Evolutionary conservation across 2,888 invertebrate genomes (phyloP).

Genomic region (Myopa tessellatipennis): DNA sequence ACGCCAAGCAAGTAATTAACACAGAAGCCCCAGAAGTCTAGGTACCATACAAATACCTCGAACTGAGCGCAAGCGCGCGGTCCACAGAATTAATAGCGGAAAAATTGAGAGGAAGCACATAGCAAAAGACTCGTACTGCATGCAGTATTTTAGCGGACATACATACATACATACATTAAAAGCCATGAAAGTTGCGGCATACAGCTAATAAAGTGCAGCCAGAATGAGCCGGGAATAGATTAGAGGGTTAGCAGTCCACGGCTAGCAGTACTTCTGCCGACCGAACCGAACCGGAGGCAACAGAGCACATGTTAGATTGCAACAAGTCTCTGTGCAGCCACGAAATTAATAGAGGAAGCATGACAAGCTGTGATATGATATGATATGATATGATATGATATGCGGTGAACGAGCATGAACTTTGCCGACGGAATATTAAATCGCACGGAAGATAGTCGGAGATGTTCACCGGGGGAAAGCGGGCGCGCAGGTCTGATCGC

Average conservation of each 20-base stretch:
- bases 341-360: conserved; percentile 24
- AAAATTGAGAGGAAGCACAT: conserved; percentile 13
- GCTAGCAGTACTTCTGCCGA: conserved; percentile 4
- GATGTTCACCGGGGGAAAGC: conserved; percentile 9
- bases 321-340: neutral
- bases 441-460: conserved; percentile 5
- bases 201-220: conserved; percentile 42
- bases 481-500: conserved; percentile 3
- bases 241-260: conserved; percentile 17
- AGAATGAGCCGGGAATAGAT: conserved; percentile 34
- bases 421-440: conserved; percentile 34
- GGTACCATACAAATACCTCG: neutral
- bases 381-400: conserved; percentile 40
- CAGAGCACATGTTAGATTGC: conserved; percentile 12
- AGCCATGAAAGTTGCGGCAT: conserved; percentile 40
- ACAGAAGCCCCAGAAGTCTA: conserved; percentile 18
- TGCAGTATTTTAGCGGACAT: conserved; percentile 2
- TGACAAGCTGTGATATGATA: conserved; percentile 34
- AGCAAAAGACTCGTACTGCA: neutral
- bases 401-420: conserved; percentile 52
- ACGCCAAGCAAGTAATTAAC: conserved; percentile 40
- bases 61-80: conserved; percentile 28
- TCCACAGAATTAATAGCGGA: conserved; percentile 32
- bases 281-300: neutral
- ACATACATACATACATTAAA: conserved; percentile 2